Base-by-base conservation (phyloP, 2,797 vertebrate species). In the Pseudotriccus pelzelni region DNA sequence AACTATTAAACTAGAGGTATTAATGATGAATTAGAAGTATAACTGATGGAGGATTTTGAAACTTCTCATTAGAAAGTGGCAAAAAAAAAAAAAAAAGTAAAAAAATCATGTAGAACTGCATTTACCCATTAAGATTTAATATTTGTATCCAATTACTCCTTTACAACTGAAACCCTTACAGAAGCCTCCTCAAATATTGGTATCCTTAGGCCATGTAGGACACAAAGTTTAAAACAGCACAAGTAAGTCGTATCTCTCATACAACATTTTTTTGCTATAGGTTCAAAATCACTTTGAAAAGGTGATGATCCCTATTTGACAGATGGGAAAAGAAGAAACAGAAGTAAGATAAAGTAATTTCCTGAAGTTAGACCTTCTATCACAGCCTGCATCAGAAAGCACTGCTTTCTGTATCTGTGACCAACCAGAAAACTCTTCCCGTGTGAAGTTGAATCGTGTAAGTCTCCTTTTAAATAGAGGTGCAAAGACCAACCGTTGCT, bases 241-340 rank as follows among this genome's bases (percentile, higher is more conserved):
- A 41, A 53, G 13, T 80, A 84, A 80, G 72, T 5, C 21, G 0
- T 32, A 22, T 50, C 25, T 37, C 58, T 55, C n/a, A 4, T 24
- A 73, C 1, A 56, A 18, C 5, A 1, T 10, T 36, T 60, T 39
- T 59, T 67, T 2, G 10, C n/a, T 17, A 12, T 8, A 58, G 9
- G 34, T 87, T 64, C 25, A 56, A 78, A 92, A 72, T 4, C 27
- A 46, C 37, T 63, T 75, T 11, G 66, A 70, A 83, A 91, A 72
- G 73, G 66, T 62, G 75, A 70, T 56, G 32, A 77, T 68, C 46
- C 20, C 53, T 72, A 20, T 78, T 78, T 72, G 55, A 56, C 73
- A 85, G 73, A 78, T 27, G 10, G 37, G 30, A 83, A 78, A 30
- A 81, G 55, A 81, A 89, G 37, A 90, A 90, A 47, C 10, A 84